Evolutionary conservation across 1,140 invertebrate species (phyloP).

Genomic region (Yoshiicerus persimilis): DNA sequence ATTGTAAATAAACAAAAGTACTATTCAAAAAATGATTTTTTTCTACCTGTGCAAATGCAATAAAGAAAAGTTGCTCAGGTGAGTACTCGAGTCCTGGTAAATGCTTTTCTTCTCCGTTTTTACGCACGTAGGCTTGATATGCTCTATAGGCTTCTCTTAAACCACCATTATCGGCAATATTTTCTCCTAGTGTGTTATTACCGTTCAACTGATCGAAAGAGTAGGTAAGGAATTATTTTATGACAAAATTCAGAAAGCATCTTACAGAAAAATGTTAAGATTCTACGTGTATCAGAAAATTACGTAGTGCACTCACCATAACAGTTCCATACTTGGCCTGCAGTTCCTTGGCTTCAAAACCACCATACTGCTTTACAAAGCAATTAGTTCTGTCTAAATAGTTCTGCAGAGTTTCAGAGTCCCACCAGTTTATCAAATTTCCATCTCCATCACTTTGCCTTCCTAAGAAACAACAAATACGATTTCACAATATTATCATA

Average conservation of each 20-base stretch:
- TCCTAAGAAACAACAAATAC: neutral
- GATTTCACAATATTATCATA: neutral
- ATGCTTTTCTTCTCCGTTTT: slow-evolving; percentile 42
- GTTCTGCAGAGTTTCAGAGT: slow-evolving; percentile 13
- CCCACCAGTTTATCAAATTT: slow-evolving; percentile 43
- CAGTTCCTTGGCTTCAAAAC: neutral
- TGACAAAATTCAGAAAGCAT: neutral
- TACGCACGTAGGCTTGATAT: slow-evolving; percentile 3
- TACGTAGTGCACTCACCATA: neutral
- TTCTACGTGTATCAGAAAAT: neutral
- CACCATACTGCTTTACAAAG: slow-evolving; percentile 33
- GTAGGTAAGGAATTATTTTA: neutral
- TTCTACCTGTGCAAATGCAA: slow-evolving; percentile 78
- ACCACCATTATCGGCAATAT: slow-evolving; percentile 72
- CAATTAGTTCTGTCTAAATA: slow-evolving; percentile 28
- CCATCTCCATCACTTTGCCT: slow-evolving; percentile 29
- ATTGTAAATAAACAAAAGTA: neutral
- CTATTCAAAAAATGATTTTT: neutral
- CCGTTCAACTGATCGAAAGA: neutral
- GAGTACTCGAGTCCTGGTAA: slow-evolving; percentile 73
- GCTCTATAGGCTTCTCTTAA: slow-evolving; percentile 30
- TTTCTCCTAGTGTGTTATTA: neutral
- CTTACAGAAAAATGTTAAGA: neutral
- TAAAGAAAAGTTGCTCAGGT: slow-evolving; percentile 83
- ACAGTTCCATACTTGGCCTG: neutral